Percentiles rank a stretch among this genome's conserved stretches.
These are phyloP conservation scores for Dromococcyx pavoninus DNA, from an alignment of 2,797 vertebrate genomes.

Conservation along the genomic window DNA sequence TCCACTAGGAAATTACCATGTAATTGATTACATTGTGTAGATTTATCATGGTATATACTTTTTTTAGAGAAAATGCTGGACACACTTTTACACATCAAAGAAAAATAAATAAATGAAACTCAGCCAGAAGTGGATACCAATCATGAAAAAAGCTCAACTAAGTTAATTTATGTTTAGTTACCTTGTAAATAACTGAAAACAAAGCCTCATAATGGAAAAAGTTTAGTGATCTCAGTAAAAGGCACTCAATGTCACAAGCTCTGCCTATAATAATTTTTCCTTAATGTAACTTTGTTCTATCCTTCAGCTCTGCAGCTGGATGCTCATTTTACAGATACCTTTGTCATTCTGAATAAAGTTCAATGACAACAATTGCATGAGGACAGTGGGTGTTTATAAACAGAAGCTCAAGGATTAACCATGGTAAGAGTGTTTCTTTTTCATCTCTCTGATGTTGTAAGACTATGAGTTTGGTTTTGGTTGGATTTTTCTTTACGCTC, in stretches of 20 bases:
- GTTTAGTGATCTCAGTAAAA: not conserved
- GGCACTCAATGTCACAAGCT: not conserved
- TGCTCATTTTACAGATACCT: not conserved
- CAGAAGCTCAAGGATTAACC: not conserved
- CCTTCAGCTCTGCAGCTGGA: not conserved
- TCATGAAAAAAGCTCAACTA: not conserved
- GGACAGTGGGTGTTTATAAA: not conserved
- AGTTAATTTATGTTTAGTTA: not conserved
- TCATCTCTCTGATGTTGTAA: not conserved
- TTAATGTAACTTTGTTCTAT: not conserved
- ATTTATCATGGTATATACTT: not conserved
- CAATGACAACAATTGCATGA: not conserved
- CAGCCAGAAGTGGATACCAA: not conserved
- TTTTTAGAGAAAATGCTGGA: not conserved
- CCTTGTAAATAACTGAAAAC: not conserved
- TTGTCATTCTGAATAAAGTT: conserved; percentile 33
- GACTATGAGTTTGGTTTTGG: not conserved
- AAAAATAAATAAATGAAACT: not conserved
- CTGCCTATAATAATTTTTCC: not conserved
- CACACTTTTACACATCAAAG: not conserved
- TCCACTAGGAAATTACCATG: not conserved
- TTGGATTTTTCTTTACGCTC: not conserved
- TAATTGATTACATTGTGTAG: not conserved
- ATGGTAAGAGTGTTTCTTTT: not conserved
- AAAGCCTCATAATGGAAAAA: not conserved